Conservation (phyloP, 2,888 invertebrate genomes). For the Melieria omissa region DNA sequence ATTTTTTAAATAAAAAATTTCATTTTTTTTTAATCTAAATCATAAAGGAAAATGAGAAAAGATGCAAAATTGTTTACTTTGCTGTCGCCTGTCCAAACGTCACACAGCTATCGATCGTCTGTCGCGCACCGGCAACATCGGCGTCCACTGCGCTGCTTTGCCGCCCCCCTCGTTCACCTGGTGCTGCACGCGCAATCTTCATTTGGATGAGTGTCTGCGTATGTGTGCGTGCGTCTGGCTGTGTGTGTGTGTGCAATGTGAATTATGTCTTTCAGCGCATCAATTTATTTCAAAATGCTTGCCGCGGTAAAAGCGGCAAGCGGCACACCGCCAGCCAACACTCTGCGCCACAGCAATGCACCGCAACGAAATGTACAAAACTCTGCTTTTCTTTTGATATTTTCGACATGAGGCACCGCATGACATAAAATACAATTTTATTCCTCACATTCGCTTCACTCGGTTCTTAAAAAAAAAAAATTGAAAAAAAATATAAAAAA, state of each 20-base stretch:
- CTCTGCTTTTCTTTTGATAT: slow-evolving; percentile 12
- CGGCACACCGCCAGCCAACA: too few relatives aligned
- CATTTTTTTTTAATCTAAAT: too few relatives aligned
- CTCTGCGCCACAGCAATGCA: too few relatives aligned
- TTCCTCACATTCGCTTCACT: not conserved
- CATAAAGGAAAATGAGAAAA: too few relatives aligned
- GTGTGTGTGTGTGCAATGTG: slow-evolving; percentile 26
- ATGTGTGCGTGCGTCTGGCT: slow-evolving; percentile 6
- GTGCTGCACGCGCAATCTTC: not conserved
- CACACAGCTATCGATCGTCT: not conserved
- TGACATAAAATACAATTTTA: slow-evolving; percentile 26
- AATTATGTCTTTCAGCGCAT: slow-evolving; percentile 39
- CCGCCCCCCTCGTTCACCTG: not conserved
- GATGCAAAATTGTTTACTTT: too few relatives aligned
- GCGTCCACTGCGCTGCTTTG: slow-evolving; percentile 17
- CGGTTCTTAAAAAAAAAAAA: too few relatives aligned
- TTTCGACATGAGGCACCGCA: slow-evolving; percentile 24
- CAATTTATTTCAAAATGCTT: slow-evolving; percentile 36
- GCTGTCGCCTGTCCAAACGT: too few relatives aligned
- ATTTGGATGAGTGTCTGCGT: not conserved
- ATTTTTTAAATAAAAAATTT: too few relatives aligned
- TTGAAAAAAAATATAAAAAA: not conserved
- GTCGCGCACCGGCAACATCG: not conserved
- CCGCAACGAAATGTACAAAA: too few relatives aligned
- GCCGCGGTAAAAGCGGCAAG: slow-evolving; percentile 1